phyloP scores from a whole-genome alignment of 2,888 invertebrate species.

The Brachyopa scutellaris region DNA sequence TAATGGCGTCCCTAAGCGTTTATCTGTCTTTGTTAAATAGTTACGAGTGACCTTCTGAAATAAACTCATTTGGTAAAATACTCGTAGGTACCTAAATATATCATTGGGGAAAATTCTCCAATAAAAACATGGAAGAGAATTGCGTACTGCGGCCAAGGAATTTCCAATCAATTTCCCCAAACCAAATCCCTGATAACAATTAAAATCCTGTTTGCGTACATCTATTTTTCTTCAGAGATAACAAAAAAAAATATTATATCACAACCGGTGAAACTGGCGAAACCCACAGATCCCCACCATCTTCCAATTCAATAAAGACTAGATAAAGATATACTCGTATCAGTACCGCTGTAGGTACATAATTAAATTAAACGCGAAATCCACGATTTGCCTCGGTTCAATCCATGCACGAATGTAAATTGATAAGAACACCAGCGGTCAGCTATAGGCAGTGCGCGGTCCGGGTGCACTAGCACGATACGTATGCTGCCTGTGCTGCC shows the following conservation, averaged over 20 bases:
- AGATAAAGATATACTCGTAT: conserved; percentile 3
- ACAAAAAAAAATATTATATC: not conserved
- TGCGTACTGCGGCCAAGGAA: not conserved
- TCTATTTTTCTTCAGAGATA: not conserved
- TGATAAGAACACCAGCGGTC: conserved; percentile 42
- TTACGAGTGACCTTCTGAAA: too few relatives aligned
- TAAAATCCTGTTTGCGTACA: not conserved
- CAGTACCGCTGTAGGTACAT: too few relatives aligned
- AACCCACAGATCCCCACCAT: not conserved
- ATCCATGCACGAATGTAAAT: conserved; percentile 57
- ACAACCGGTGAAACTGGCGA: not conserved
- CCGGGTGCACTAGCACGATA: not conserved
- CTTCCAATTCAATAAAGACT: not conserved
- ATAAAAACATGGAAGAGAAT: not conserved
- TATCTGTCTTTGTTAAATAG: too few relatives aligned
- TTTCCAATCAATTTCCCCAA: not conserved
- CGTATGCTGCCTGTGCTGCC: not conserved
- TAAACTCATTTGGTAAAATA: too few relatives aligned
- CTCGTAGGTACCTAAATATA: too few relatives aligned
- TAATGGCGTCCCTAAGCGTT: too few relatives aligned
- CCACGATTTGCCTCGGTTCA: conserved; percentile 47
- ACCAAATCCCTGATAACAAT: not conserved
- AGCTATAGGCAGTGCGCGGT: not conserved
- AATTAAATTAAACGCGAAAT: conserved; percentile 55
- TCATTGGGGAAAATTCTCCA: too few relatives aligned